phyloP scores from a whole-genome alignment of 2,888 invertebrate genomes.

The Minunthozetes semirufus region DNA sequence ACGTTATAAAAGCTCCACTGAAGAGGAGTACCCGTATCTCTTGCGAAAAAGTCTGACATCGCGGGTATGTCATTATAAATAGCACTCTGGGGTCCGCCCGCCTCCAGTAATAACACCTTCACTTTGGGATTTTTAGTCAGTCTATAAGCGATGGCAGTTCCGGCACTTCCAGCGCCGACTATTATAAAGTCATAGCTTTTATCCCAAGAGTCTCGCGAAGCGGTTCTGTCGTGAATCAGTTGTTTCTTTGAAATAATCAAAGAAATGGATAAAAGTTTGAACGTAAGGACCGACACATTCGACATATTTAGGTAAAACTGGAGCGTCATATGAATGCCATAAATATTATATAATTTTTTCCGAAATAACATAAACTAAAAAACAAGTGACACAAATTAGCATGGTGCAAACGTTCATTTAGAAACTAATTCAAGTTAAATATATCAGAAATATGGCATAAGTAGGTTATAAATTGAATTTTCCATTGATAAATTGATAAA shows the following conservation, averaged over 20 bases:
- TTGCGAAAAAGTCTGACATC: neutral
- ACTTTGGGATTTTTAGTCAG: neutral
- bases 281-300: neutral
- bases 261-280: neutral
- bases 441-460: too few relatives aligned
- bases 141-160: neutral
- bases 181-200: neutral
- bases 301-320: too few relatives aligned
- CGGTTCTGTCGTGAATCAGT: neutral
- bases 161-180: neutral
- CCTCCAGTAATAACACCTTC: neutral
- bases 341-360: too few relatives aligned
- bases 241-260: neutral
- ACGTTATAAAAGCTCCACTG: slow-evolving; percentile 24
- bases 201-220: neutral
- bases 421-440: too few relatives aligned
- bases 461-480: too few relatives aligned
- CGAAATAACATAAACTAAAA: too few relatives aligned
- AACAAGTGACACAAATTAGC: too few relatives aligned
- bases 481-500: too few relatives aligned
- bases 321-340: too few relatives aligned
- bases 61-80: neutral
- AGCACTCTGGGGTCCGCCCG: slow-evolving; percentile 6
- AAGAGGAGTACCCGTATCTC: neutral
- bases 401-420: too few relatives aligned